A percentile compares a stretch with the other conserved stretches of the same genome.
phyloP scores from a whole-genome alignment of 2,113 vertebrate genomes.

The Petroica traversi region DNA sequence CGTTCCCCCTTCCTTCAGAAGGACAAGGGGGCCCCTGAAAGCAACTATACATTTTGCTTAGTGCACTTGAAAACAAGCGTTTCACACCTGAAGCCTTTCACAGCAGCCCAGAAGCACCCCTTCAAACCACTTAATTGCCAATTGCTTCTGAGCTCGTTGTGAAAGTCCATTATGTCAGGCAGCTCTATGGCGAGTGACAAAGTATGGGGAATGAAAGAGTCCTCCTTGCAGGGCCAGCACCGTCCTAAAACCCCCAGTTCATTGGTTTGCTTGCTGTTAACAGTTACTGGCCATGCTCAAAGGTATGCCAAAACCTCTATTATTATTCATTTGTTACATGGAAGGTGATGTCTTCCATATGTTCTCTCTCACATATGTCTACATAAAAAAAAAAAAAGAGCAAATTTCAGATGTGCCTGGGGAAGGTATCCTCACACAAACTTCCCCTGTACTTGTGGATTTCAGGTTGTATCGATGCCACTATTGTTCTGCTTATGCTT shows the following conservation, averaged over 20 bases:
- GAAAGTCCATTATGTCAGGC: conserved; percentile 90
- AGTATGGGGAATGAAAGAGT: conserved; percentile 92
- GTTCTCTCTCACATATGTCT: conserved; percentile 2
- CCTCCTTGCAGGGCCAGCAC: conserved; percentile 85
- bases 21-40: conserved; percentile 93
- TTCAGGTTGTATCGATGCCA: not conserved
- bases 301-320: conserved; percentile 54
- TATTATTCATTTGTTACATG: conserved; percentile 9
- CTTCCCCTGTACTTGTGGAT: not conserved
- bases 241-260: conserved; percentile 84
- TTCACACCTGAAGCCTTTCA: conserved; percentile 99
- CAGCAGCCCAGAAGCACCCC: conserved; percentile 91
- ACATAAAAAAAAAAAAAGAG: not conserved
- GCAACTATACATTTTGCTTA: conserved; percentile 95
- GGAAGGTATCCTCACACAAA: not conserved
- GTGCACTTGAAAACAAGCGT: conserved; percentile 97
- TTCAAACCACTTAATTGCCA: conserved; percentile 99
- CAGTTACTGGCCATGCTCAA: conserved; percentile 65
- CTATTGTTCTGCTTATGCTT: not conserved
- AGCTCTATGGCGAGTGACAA: conserved; percentile 86
- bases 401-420: not conserved
- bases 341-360: no score
- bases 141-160: conserved; percentile 94
- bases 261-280: conserved; percentile 83
- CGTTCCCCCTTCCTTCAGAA: conserved; percentile 75